These are phyloP conservation scores for Spatula versicolor DNA, from an alignment of 2,797 vertebrate genomes.

Conservation along the genomic window DNA sequence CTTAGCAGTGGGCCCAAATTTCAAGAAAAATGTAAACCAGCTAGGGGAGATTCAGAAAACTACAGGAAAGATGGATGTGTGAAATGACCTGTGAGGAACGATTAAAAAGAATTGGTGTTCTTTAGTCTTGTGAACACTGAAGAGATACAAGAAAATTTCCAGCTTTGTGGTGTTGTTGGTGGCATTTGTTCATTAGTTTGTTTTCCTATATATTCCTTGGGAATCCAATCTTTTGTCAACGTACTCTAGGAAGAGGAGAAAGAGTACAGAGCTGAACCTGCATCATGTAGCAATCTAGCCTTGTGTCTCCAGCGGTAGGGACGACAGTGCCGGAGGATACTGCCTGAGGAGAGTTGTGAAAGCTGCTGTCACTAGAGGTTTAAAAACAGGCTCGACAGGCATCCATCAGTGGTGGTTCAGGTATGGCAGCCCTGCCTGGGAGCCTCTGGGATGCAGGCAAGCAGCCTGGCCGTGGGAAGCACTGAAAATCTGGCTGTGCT, in stretches of 20 bases:
- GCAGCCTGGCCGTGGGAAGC: not conserved
- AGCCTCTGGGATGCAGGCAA: not conserved
- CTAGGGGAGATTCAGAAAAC: not conserved
- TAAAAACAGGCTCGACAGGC: not conserved
- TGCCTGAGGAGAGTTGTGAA: not conserved
- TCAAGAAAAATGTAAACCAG: not conserved
- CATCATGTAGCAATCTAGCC: not conserved
- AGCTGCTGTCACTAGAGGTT: rapidly evolving
- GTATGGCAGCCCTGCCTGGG: rapidly evolving
- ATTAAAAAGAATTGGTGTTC: not conserved
- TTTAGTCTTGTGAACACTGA: not conserved
- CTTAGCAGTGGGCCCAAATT: not conserved
- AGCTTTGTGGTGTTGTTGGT: not conserved
- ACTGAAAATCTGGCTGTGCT: not conserved
- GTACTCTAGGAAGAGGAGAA: not conserved
- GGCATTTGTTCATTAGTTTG: not conserved
- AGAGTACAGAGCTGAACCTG: not conserved
- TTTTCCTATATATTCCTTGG: not conserved
- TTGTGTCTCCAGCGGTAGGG: not conserved
- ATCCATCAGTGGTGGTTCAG: not conserved
- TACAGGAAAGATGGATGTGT: not conserved
- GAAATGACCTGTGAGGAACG: not conserved
- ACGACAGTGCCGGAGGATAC: not conserved
- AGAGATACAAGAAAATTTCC: not conserved
- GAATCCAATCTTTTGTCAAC: not conserved